Base-by-base conservation (phyloP, 2,888 invertebrate species). In the Eustalomyia histrio region DNA sequence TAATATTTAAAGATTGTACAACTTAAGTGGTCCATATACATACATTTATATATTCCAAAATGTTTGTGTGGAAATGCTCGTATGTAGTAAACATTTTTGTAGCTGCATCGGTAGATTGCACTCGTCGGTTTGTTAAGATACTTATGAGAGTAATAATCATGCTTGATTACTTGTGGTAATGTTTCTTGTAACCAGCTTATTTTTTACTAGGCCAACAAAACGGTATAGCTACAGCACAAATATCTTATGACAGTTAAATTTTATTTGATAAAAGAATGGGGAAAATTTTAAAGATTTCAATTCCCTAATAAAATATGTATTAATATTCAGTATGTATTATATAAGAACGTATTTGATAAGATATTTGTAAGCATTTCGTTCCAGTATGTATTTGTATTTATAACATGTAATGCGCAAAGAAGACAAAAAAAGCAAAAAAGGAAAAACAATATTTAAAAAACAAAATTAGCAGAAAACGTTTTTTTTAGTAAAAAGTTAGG, bases 1-100 rank as follows among this genome's bases (percentile, higher is more conserved):
- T 63, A 80, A 73, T 76, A 72, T 80, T 80, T 73, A 68, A 79
- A 60, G 58, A 74, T 65, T 58, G 16, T 52, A 76, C 63, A 47
- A 72, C 24, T 39, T 65, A 24, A 74, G 55, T 55, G 39, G 35
- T 47, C n/a, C 4, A 47, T 2, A n/a, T n/a, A 47, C n/a, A n/a
- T n/a, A n/a, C n/a, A 47, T 47, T 47, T n/a, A 47, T 47, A 47
- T 7, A 39, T 35, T 5, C 7, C 12, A 39, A 39, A 12, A 12
- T 12, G 5, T 47, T n/a, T 47, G 43, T 47, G 43, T 47, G 14
- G 12, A 39, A 64, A 18, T 17, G 21, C 10, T 68, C 8, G n/a
- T 33, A 50, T 65, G 17, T 21, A 29, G 29, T 29, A 50, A 35
- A 24, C 33, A 64, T 58, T 43, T 12, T 67, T 63, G 0, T 29